These are phyloP conservation scores for Stylophora pistillata DNA, from an alignment of 64 coral and sea anemone genomes.

Conservation along the genomic window DNA sequence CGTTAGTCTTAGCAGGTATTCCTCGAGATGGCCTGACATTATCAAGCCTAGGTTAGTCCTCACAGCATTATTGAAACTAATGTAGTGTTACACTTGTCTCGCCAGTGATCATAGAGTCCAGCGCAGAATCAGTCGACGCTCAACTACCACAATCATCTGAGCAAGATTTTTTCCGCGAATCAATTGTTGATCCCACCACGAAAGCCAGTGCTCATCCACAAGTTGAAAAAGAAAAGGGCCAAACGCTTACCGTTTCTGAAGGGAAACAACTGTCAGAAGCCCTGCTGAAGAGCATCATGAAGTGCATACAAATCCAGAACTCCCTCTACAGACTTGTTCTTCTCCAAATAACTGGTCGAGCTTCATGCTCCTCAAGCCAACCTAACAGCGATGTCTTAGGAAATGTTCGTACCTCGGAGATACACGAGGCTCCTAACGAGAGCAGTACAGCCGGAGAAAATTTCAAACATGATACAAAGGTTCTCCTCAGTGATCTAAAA, in stretches of 20 bases:
- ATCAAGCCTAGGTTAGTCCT: too few relatives aligned
- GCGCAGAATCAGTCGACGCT: background rate
- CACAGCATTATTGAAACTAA: too few relatives aligned
- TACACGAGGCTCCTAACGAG: background rate
- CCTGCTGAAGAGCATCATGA: constrained; percentile 1
- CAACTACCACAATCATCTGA: background rate
- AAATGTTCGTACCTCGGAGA: background rate
- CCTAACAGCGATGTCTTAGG: background rate
- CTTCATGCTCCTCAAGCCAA: background rate
- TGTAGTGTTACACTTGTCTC: background rate
- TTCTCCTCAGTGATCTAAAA: constrained; percentile 10
- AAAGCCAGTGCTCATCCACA: background rate
- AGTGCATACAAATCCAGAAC: constrained; percentile 38
- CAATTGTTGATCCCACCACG: background rate
- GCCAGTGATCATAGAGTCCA: background rate
- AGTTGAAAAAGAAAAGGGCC: background rate
- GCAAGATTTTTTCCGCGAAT: background rate
- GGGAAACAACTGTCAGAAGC: background rate
- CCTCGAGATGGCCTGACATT: too few relatives aligned
- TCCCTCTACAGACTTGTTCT: constrained; percentile 38
- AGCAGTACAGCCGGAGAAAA: background rate
- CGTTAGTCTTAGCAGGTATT: too few relatives aligned
- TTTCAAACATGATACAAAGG: background rate
- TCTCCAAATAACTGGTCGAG: background rate
- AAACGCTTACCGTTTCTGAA: background rate